Evolutionary conservation across 2,797 vertebrate genomes (phyloP).

Genomic region (Rhinogobio ventralis): DNA sequence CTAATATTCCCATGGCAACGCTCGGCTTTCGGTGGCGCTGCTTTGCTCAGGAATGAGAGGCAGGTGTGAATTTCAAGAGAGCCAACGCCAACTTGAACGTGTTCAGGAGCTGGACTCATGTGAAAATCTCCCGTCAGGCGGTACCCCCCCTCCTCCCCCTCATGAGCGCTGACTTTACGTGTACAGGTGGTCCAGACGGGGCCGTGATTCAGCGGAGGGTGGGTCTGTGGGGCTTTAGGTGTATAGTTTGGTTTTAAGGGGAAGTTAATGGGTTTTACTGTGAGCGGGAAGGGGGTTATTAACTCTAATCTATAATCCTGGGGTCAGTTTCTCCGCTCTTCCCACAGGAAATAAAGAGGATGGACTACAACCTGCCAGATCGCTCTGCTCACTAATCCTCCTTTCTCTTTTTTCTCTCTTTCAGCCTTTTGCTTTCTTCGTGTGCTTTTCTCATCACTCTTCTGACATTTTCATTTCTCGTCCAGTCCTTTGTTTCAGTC

Average conservation of each 20-base stretch:
- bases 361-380: slow-evolving; percentile 19
- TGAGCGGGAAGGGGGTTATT: slow-evolving; percentile 41
- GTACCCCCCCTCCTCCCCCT: slow-evolving; percentile 58
- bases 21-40: slow-evolving; percentile 61
- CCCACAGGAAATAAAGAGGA: slow-evolving; percentile 70
- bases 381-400: slow-evolving; percentile 20
- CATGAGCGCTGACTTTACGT: slow-evolving; percentile 74
- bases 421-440: slow-evolving; percentile 22
- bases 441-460: slow-evolving; percentile 40
- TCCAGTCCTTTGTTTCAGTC: slow-evolving; percentile 32
- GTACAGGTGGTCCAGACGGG: slow-evolving; percentile 68
- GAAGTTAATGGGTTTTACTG: slow-evolving; percentile 56
- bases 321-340: slow-evolving; percentile 77
- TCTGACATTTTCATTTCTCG: slow-evolving; percentile 29
- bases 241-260: slow-evolving; percentile 33
- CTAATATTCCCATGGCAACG: slow-evolving; percentile 77
- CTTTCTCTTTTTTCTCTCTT: slow-evolving; percentile 52
- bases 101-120: slow-evolving; percentile 69
- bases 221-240: slow-evolving; percentile 30
- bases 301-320: slow-evolving; percentile 46
- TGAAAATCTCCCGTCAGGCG: slow-evolving; percentile 79
- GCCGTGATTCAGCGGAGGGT: slow-evolving; percentile 39
- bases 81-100: slow-evolving; percentile 34
- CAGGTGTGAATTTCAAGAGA: slow-evolving; percentile 66
- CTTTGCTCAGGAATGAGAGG: slow-evolving; percentile 61